Base-by-base conservation (phyloP, 2,797 vertebrate species). In the Pangasius larnaudii region DNA sequence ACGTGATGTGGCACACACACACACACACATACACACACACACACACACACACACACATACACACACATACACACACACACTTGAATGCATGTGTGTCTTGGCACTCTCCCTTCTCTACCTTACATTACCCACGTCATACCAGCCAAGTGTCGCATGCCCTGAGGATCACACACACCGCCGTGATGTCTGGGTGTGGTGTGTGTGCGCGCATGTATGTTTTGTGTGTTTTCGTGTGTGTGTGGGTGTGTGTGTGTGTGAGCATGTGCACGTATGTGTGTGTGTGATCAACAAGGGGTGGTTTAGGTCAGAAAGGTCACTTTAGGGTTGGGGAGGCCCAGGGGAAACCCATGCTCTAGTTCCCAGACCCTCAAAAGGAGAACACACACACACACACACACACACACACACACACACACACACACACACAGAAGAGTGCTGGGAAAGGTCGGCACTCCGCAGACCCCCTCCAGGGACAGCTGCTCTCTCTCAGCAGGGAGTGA, bases 371-470 rank as follows among this genome's bases (percentile, higher is more conserved):
- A 89, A 71, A 59, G 22, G 3, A 51, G 65, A 36, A 8, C 27
- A 2, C 39, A 51, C 65, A 6, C 19, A 85, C 83, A 85, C 69
- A 72, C 51, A 46, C 67, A 85, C 67, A 74, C 63, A 71, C 9
- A 39, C 49, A 86, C 27, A 2, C 39, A 51, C 65, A 6, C 19
- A 85, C 83, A 85, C 69, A 72, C 51, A 46, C 67, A 85, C 67
- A 74, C 63, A 71, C 9, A 39, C 49, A 86, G 6, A 56, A 24
- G 74, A 71, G 61, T 69, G 87, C 95, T 96, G 95, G 95, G 95
- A 96, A 87, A 96, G 95, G 95, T 95, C 87, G 61, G 2, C 91
- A 95, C 95, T 94, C 90, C 82, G 87, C 36, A 82, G 89, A 87
- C 88, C 69, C 90, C 92, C 93, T 89, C 42, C 49, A 90, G 92